Percentiles rank a stretch among this genome's conserved stretches.
phyloP scores from a whole-genome alignment of 2,888 invertebrate genomes.

The Heteromyza rotundicornis region DNA sequence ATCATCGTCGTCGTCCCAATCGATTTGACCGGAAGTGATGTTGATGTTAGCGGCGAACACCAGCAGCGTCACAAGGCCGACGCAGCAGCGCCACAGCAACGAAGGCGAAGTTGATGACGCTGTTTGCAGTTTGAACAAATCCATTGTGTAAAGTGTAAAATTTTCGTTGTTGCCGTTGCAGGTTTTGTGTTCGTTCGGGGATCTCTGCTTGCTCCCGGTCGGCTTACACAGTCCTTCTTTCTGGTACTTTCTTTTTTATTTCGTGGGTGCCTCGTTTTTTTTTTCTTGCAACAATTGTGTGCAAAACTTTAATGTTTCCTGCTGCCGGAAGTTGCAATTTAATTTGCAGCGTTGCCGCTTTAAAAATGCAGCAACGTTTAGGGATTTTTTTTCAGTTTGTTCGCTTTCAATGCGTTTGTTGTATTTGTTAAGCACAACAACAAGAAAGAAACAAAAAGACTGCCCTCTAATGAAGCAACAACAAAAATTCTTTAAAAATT shows the following conservation, averaged over 20 bases:
- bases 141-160: constrained; percentile 43
- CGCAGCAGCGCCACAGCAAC: constrained; percentile 39
- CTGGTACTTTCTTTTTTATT: constrained; percentile 7
- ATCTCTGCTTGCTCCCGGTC: too few relatives aligned
- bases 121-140: constrained; percentile 41
- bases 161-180: constrained; percentile 22
- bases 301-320: constrained; percentile 38
- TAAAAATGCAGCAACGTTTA: constrained; percentile 1
- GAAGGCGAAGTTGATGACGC: not conserved
- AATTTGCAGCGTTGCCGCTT: constrained; percentile 37
- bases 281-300: constrained; percentile 20
- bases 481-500: not conserved
- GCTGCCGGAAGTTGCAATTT: constrained; percentile 47
- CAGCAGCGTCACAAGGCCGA: constrained; percentile 50
- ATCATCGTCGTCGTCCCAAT: constrained; percentile 64
- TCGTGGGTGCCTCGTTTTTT: constrained; percentile 18
- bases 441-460: too few relatives aligned
- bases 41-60: constrained; percentile 52
- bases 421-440: too few relatives aligned
- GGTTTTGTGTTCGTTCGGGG: constrained; percentile 13
- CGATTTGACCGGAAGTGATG: constrained; percentile 61
- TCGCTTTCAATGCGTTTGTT: too few relatives aligned
- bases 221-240: too few relatives aligned
- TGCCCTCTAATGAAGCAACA: constrained; percentile 6
- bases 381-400: too few relatives aligned